Evolutionary conservation across 2,113 vertebrate genomes (phyloP), one percentile per base, ranked within the genome.

Genomic region (Clarias magur): DNA sequence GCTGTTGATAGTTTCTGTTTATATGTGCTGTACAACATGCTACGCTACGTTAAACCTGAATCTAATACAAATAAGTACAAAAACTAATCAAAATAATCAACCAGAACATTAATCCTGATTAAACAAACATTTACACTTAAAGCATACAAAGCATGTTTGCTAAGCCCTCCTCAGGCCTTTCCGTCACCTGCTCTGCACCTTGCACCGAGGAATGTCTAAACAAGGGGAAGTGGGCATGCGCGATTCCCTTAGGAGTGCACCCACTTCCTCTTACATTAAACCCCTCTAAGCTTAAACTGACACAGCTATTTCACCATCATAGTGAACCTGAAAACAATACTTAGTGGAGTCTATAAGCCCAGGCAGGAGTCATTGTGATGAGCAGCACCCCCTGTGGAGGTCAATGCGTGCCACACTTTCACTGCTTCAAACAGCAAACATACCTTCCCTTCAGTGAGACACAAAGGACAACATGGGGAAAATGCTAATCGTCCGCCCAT

Each of bases 391-490:
- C 90, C 85, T 38, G 27, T 62, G 13, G 56, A 59, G 88, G 85
- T 87, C 87, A 80, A 54, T 67, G 68, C 57, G 65, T 75, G 83
- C 87, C 85, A 67, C 85, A 85, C 70, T 90, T 83, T 85, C 86
- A 73, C 89, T 88, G 42, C 75, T 78, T 75, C 59, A 84, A 84
- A 90, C 83, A 84, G 65, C 84, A 89, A 90, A 88, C 89, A 90
- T 83, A 82, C 88, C 82, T 90, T 83, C 80, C 83, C 72, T 79
- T 83, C 59, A 68, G n/a, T 6, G 11, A 57, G 57, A 65, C 82
- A 90, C 89, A 88, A 88, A 85, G 38, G 68, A 82, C 67, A 78
- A 86, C 78, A 87, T 11, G 82, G 79, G 85, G 42, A 30, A 63
- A 72, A 88, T 85, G 88, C 88, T 87, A 90, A 86, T 91, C 62